Base-by-base conservation (phyloP, 1,140 invertebrate species). In the Heliconius himera region DNA sequence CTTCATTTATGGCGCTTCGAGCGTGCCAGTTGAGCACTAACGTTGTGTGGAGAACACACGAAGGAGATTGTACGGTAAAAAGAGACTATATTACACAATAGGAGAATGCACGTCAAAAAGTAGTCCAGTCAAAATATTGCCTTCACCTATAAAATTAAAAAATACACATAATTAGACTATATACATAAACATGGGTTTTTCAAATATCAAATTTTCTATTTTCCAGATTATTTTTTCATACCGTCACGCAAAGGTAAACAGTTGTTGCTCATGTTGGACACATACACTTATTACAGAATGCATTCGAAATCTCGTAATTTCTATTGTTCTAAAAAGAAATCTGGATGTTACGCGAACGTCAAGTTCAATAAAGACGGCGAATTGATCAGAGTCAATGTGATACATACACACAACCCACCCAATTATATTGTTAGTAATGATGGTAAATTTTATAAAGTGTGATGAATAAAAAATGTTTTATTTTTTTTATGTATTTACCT, bases 241-340 rank as follows among this genome's bases (percentile, higher is more conserved):
- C 79, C 72, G 8, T 77, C 79, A 18, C 71, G 75, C 8, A 60
- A 76, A 13, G 79, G 79, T 74, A 41, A 78, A 71, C 49, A 76
- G 13, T 86, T 86, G 41, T 87, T 87, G 41, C 81, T 88, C 81
- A 73, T 81, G 80, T 36, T 81, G 74, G 78, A 88, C 5, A 83
- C 82, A 1, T 85, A 84, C 51, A 88, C 86, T 1, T 88, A 84
- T 80, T 86, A 80, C 0, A 82, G 84, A 78, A 83, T 83, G 82
- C 80, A 85, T 36, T 51, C 76, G 20, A 26, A 13, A n/a, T 74
- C 74, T 66, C 82, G 85, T 49, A 85, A 84, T 71, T 88, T 84
- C 46, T 87, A 87, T 79, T 88, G 85, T 70, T 88, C 85, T 4
- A 89, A 86, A 51, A 89, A 84, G 46, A 74, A 82, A 33, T 78